phyloP scores from a whole-genome alignment of 2,797 vertebrate genomes.

The Decapterus maruadsi region DNA sequence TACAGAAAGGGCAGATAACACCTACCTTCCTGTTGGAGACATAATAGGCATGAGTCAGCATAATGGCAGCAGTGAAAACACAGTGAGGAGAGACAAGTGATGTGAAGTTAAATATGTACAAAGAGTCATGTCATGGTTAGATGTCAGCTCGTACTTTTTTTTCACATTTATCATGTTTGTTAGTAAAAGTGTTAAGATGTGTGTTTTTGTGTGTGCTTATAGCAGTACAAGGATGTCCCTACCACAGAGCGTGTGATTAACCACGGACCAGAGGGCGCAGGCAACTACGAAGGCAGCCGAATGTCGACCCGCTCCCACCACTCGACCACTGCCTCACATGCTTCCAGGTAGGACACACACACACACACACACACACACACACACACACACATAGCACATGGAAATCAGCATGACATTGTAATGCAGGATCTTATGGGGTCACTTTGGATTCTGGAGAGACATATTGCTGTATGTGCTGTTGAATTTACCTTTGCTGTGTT shows the following conservation, averaged over 20 bases:
- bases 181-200: not conserved
- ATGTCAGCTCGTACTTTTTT: not conserved
- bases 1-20: conserved; percentile 49
- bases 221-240: conserved; percentile 90
- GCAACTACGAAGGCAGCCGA: conserved; percentile 93
- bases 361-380: not conserved
- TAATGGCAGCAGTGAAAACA: conserved; percentile 24
- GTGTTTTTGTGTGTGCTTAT: conserved; percentile 25
- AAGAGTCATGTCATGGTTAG: conserved; percentile 3
- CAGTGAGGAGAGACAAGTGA: conserved; percentile 2
- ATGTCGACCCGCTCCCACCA: conserved; percentile 96
- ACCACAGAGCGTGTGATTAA: conserved; percentile 94
- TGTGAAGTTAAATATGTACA: conserved; percentile 5
- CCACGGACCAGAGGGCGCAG: conserved; percentile 93
- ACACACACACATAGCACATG: not conserved
- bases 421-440: not conserved
- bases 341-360: conserved; percentile 87
- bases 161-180: not conserved
- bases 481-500: no score
- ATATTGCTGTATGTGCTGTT: not conserved
- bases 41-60: conserved; percentile 59
- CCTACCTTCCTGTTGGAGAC: conserved; percentile 23
- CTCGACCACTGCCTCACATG: conserved; percentile 95
- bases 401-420: no score
- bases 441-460: not conserved